phyloP scores from a whole-genome alignment of 2,797 vertebrate species.

The Ammospiza maritima region DNA sequence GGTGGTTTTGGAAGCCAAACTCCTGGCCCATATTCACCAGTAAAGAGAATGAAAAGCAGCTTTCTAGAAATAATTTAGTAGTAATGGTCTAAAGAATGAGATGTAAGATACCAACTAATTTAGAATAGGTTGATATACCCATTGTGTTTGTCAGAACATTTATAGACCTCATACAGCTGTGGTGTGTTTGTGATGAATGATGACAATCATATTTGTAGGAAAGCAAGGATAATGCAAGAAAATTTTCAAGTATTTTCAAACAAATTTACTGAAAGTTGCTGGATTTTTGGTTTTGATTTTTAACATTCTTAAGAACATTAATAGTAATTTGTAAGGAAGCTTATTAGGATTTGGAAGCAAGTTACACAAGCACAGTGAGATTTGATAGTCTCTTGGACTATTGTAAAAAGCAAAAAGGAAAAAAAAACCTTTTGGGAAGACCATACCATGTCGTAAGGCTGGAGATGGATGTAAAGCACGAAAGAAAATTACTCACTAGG shows the following conservation, averaged over 20 bases:
- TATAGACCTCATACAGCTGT: neutral
- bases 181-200: neutral
- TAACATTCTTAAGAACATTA: neutral
- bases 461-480: slow-evolving; percentile 66
- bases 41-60: neutral
- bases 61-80: neutral
- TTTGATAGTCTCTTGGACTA: slow-evolving; percentile 35
- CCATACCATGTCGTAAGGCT: slow-evolving; percentile 68
- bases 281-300: fast-evolving
- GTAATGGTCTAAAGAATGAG: neutral
- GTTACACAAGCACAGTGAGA: neutral
- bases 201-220: neutral
- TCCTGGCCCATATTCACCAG: neutral
- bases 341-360: neutral
- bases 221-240: neutral
- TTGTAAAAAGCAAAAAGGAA: neutral
- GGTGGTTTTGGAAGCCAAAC: neutral
- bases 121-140: neutral
- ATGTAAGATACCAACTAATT: neutral
- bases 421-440: neutral
- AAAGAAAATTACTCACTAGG: neutral
- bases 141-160: neutral
- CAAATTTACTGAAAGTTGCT: neutral
- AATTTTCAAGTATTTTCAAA: neutral
- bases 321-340: neutral